These are phyloP conservation scores for Euwallacea fornicatus DNA, from an alignment of 1,140 invertebrate species.

Conservation along the genomic window DNA sequence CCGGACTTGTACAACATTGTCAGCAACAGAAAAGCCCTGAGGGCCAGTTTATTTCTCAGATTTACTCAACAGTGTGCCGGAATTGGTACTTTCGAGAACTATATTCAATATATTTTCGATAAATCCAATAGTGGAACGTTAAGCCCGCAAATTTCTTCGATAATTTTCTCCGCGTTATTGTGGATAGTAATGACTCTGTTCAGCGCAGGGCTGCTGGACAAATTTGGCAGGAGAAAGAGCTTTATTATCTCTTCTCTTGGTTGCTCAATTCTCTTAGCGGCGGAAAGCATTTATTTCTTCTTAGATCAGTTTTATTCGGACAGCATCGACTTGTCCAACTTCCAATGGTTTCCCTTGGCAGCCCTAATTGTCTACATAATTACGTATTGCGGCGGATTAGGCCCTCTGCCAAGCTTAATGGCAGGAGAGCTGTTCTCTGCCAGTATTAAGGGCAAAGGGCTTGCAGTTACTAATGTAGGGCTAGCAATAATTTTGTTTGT, in stretches of 20 bases:
- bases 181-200: conserved; percentile 63
- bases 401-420: conserved; percentile 15
- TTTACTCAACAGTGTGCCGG: conserved; percentile 44
- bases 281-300: conserved; percentile 57
- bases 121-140: conserved; percentile 41
- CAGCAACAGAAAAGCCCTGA: conserved; percentile 45
- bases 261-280: conserved; percentile 41
- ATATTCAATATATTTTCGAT: conserved; percentile 44
- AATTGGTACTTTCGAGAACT: conserved; percentile 39
- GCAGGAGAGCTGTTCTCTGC: conserved; percentile 23
- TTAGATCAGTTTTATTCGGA: conserved; percentile 18
- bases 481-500: background rate
- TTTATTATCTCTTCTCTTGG: conserved; percentile 34
- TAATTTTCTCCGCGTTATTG: conserved; percentile 61
- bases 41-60: conserved; percentile 41
- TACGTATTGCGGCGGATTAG: conserved; percentile 33
- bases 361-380: conserved; percentile 43
- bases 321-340: conserved; percentile 44
- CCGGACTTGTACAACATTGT: conserved; percentile 41
- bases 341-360: conserved; percentile 45
- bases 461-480: background rate
- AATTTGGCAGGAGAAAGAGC: conserved; percentile 35
- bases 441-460: conserved; percentile 26
- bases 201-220: conserved; percentile 57
- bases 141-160: conserved; percentile 52